Base-by-base conservation (phyloP, 1,140 invertebrate species). In the Asobara japonica region DNA sequence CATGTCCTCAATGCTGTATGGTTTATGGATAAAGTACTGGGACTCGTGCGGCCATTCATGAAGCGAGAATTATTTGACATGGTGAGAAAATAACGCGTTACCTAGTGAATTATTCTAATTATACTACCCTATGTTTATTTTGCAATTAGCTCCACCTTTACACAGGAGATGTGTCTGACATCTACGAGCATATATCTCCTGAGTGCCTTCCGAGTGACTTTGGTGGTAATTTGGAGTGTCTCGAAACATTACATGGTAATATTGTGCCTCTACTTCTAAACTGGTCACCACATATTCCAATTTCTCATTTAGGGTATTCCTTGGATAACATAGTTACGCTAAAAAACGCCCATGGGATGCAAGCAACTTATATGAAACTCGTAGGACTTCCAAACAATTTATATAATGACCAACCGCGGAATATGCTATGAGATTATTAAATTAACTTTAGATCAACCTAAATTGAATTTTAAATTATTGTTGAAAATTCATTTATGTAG, bases 1-100 rank as follows among this genome's bases (percentile, higher is more conserved):
- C 90, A 93, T 76, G 87, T 93, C 0, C 77, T 93, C 33, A 93
- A 93, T 81, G 88, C 89, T 0, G 88, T 89, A 13, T 90, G 90
- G 56, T 89, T 92, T 22, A 85, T 92, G 36, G 90, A 92, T 77
- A 92, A 91, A 81, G 75, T 92, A 38, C 76, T 93, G 64, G 75
- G 89, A 18, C 81, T 93, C 11, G 82, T 92, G 20, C 90, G 85
- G 72, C 91, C 91, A 0, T 91, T 92, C 76, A 90, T 93, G 87
- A 91, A 91, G 56, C 88, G 86, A 62, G 91, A 92, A 78, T 83
- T 93, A 51, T 88, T 89, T 65, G 87, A 91, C 61, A 85, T 91
- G 84, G 92, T 92, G 82, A 86, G 86, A 83, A 36, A 13, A 16
- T 7, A 29, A 31, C 8, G 16, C 5, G 51, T 60, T 30, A 64